Base-by-base conservation (phyloP, 2,113 vertebrate species). In the Guaruba guarouba region DNA sequence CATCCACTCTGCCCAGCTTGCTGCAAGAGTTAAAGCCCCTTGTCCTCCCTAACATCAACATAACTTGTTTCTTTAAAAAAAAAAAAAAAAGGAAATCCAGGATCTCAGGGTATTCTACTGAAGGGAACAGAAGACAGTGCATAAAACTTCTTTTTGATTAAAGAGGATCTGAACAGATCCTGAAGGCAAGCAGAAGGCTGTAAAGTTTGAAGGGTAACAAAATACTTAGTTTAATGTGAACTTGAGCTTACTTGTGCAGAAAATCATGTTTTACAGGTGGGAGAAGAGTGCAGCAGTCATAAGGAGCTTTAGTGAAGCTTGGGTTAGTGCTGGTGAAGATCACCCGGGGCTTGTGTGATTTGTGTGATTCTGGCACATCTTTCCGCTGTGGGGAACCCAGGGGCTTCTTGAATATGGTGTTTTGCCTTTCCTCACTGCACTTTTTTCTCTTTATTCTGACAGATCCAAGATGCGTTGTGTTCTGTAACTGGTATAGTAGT, bases 1-100 rank as follows among this genome's bases (percentile, higher is more conserved):
- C 61, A 14, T 55, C 24, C 0, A 0, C 31, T 86, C 13, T 29
- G 17, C 1, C 4, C n/a, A 31, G 6, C 39, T 86, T 41, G 28
- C 64, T 70, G 8, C 14, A 63, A 49, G 37, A 14, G 27, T 13
- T 44, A 24, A 62, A 67, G 52, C 25, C 46, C 41, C 17, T 37
- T 28, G 18, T 69, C 23, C 37, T 54, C 49, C 61, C 67, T 70
- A 64, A 90, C 64, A 86, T 69, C 24, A 57, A 75, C 59, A 41
- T 17, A 68, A 44, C 11, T 46, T 41, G 6, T 79, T 90, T 93
- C 7, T 23, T 20, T 33, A 25, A 54, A 59, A 52, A 51, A 25
- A 54, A 59, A 59, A 48, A 51, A 31, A 9, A 75, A 22, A 4
- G 17, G 3, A 15, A 1, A 39, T 31, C 22, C 39, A 24, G 24